A percentile compares a stretch with the other conserved stretches of the same genome.
Conservation (phyloP, 2,797 vertebrate genomes). For the Rhinoraja longicauda region DNA sequence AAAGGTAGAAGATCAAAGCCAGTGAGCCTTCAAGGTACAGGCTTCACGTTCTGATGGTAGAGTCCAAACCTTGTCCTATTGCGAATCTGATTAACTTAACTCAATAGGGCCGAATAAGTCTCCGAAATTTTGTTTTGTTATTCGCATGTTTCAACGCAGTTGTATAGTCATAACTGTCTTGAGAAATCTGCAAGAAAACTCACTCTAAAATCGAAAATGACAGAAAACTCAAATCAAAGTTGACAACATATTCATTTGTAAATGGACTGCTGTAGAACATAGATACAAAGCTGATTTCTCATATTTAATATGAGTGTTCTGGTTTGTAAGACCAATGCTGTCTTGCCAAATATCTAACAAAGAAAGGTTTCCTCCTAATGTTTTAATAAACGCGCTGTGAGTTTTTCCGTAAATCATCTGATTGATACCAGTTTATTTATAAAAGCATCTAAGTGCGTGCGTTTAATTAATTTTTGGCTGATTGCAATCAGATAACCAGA, state of each 20-base stretch:
- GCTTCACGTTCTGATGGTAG: not conserved
- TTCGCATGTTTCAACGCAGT: slow-evolving; percentile 3
- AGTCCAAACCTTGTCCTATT: not conserved
- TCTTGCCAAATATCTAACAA: slow-evolving; percentile 50
- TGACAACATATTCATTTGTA: slow-evolving; percentile 3
- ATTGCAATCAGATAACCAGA: not conserved
- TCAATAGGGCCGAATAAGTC: not conserved
- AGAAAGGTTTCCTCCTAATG: slow-evolving; percentile 48
- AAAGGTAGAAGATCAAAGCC: not conserved
- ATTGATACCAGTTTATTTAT: slow-evolving; percentile 47
- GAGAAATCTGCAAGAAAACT: not conserved
- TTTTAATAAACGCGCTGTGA: slow-evolving; percentile 39
- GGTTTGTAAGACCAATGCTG: slow-evolving; percentile 45
- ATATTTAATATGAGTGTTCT: slow-evolving; percentile 14
- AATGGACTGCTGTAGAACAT: slow-evolving; percentile 17
- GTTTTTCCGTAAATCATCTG: slow-evolving; percentile 41
- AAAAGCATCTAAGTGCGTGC: slow-evolving; percentile 44
- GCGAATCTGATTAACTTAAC: not conserved
- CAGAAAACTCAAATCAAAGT: not conserved
- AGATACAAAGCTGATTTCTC: slow-evolving; percentile 13
- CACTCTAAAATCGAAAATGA: not conserved
- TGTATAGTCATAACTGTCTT: not conserved
- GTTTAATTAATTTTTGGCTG: not conserved
- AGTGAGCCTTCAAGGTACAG: not conserved
- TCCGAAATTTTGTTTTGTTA: not conserved